phyloP scores from a whole-genome alignment of 1,140 invertebrate species.

The Latrodectus geometricus region DNA sequence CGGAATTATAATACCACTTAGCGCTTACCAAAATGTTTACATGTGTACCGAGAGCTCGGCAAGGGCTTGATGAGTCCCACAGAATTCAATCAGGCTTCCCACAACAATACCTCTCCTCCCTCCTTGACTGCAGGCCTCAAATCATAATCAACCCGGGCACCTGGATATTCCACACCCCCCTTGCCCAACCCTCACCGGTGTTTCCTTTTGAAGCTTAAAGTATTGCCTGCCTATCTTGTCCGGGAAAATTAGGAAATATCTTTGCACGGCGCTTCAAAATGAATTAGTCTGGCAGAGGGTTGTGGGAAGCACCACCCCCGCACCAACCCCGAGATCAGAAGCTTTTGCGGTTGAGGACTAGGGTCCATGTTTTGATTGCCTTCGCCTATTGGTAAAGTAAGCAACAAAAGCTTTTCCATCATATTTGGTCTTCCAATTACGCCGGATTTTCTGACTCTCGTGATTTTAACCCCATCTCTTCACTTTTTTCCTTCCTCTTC shows the following conservation, averaged over 20 bases:
- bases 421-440: constrained; percentile 60
- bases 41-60: constrained; percentile 16
- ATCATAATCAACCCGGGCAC: constrained; percentile 56
- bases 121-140: constrained; percentile 19
- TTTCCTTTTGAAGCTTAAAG: constrained; percentile 49
- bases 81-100: constrained; percentile 45
- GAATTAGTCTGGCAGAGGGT: constrained; percentile 42
- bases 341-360: constrained; percentile 31
- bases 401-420: constrained; percentile 56
- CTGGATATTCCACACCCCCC: not conserved
- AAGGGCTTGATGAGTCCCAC: constrained; percentile 16
- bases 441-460: constrained; percentile 43
- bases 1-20: constrained; percentile 37
- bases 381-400: constrained; percentile 57
- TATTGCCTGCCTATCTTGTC: constrained; percentile 43
- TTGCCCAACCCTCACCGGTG: not conserved
- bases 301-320: not conserved
- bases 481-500: not conserved
- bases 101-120: constrained; percentile 1
- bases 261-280: constrained; percentile 50
- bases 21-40: constrained; percentile 44
- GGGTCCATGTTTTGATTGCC: constrained; percentile 37
- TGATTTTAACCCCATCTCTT: constrained; percentile 34
- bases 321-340: constrained; percentile 32
- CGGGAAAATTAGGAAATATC: constrained; percentile 58